A percentile compares a stretch with the other conserved stretches of the same genome.
phyloP scores from a whole-genome alignment of 2,888 invertebrate species.

The Iselma pallidipennis region DNA sequence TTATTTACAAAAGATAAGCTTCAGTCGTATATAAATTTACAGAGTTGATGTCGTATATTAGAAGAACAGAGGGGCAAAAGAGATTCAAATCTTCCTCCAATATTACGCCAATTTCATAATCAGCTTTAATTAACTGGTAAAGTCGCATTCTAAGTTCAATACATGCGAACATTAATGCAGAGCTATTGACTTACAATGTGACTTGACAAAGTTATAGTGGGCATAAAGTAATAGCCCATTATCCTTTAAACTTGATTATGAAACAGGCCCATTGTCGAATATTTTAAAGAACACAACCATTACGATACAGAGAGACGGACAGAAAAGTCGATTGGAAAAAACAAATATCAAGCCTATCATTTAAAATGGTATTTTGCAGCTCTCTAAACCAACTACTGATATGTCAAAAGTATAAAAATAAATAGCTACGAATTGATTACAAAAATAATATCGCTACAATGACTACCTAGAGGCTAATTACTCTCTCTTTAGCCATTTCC shows the following conservation, averaged over 20 bases:
- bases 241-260: too few relatives aligned
- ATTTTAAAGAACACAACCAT: slow-evolving; percentile 25
- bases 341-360: slow-evolving; percentile 19
- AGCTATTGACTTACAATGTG: too few relatives aligned
- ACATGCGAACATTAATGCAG: too few relatives aligned
- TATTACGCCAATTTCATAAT: too few relatives aligned
- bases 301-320: slow-evolving; percentile 7
- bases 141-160: too few relatives aligned
- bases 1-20: slow-evolving; percentile 43
- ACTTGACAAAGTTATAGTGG: too few relatives aligned
- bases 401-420: slow-evolving; percentile 40
- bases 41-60: background rate
- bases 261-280: slow-evolving; percentile 32
- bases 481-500: too few relatives aligned
- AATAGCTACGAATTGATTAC: slow-evolving; percentile 28
- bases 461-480: background rate
- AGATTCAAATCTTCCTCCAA: too few relatives aligned
- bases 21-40: slow-evolving; percentile 32
- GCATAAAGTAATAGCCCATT: too few relatives aligned
- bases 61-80: background rate
- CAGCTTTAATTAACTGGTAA: too few relatives aligned
- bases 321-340: background rate
- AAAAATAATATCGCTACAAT: slow-evolving; percentile 18
- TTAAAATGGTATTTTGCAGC: background rate
- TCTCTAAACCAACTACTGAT: slow-evolving; percentile 31